Evolutionary conservation across 2,888 invertebrate genomes (phyloP), one percentile per base, ranked within the genome.

Genomic region (Macrosiphum euphorbiae): DNA sequence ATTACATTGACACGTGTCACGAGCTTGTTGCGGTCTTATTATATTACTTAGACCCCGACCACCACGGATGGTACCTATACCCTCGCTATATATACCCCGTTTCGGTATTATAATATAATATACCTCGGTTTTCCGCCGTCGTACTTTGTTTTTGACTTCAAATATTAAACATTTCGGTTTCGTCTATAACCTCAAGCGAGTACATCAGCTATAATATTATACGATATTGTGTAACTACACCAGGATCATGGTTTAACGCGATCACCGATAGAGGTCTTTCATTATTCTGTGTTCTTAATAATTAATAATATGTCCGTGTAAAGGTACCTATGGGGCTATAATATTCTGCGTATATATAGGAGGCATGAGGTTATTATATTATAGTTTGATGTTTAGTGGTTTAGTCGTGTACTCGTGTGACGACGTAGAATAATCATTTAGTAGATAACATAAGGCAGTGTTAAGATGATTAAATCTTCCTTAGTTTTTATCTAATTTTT

Each of bases 1-100:
- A 47, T 86, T 86, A 44, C 28, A 85, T 85, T 85, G 85, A 86
- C 86, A 86, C 28, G 86, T 86, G 47, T 86, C 86, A 86, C 86
- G 47, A 86, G 47, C 47, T 86, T 44, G 86, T 47, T 47, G 28
- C 7, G 85, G 86, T 44, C 86, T 44, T 78, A 78, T 78, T 78
- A 78, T 35, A 78, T 78, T 78, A 35, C 78, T 78, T 78, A 78
- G 35, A 78, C 35, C 78, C 78, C 26, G 58, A 26, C 58, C 58
- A 58, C 58, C 78, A 67, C 67, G 8, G 35, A 1, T 35, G 35
- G 20, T 78, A 61, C 47, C 47, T 28, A 61, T 16, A 78, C 78
- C 20, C 35, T 41, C 20, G 67, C 78, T 20, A 35, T 16, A 35
- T 16, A 35, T 8, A 35, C 35, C 35, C 78, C 7, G 78, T 78